Evolutionary conservation across 2,888 invertebrate genomes (phyloP).

Genomic region (Eilema depressum): DNA sequence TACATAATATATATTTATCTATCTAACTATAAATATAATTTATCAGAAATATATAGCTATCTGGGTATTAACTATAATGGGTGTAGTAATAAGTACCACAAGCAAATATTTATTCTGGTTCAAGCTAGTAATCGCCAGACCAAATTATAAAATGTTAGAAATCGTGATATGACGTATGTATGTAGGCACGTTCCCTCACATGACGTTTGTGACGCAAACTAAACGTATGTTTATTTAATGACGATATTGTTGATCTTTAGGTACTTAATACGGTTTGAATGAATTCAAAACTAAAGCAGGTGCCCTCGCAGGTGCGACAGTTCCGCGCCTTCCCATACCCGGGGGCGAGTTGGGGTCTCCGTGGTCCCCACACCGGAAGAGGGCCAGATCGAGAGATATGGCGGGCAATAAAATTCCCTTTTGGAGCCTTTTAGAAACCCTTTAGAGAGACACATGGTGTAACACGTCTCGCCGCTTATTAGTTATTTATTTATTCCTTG

Average conservation of each 20-base stretch:
- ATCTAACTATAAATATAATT: neutral
- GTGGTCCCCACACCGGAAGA: no score
- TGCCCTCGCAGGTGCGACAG: no score
- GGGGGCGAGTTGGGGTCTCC: no score
- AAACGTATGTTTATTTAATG: neutral
- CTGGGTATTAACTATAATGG: neutral
- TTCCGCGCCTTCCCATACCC: no score
- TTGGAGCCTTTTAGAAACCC: no score
- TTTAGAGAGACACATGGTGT: no score
- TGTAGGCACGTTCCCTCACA: neutral
- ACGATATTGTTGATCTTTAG: neutral
- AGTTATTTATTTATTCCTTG: no score
- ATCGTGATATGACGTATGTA: neutral
- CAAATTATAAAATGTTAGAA: neutral
- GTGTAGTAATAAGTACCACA: neutral
- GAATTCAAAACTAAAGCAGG: no score
- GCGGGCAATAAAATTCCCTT: no score
- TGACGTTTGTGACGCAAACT: neutral
- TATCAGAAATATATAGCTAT: neutral
- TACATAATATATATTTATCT: neutral
- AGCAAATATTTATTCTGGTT: neutral
- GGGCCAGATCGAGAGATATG: no score
- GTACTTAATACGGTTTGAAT: no score
- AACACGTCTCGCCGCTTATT: no score
- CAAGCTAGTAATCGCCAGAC: neutral